Percentiles rank a stretch among this genome's conserved stretches.
Conservation (phyloP, 2,113 vertebrate genomes). For the Dasyornis broadbenti region DNA sequence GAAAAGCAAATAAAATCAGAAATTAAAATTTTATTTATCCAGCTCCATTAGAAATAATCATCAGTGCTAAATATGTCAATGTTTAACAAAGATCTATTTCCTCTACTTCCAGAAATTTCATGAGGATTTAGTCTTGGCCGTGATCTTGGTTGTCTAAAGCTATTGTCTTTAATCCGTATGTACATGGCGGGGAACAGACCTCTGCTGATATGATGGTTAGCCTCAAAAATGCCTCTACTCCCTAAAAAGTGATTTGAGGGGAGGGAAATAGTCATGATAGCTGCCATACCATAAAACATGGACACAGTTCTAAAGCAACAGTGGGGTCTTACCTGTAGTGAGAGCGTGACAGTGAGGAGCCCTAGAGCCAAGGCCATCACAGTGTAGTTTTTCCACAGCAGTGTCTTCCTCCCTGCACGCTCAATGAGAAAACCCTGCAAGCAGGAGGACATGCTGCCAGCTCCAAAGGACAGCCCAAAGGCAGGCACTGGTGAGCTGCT, state of each 20-base stretch:
- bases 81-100: background rate
- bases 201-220: background rate
- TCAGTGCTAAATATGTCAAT: background rate
- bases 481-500: background rate
- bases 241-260: background rate
- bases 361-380: slow-evolving; percentile 68
- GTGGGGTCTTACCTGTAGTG: slow-evolving; percentile 70
- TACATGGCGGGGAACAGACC: background rate
- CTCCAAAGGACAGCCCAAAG: background rate
- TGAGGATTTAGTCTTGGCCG: background rate
- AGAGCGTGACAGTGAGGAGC: slow-evolving; percentile 75
- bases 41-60: background rate
- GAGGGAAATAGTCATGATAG: background rate
- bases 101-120: background rate
- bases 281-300: background rate
- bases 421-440: slow-evolving; percentile 76
- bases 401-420: slow-evolving; percentile 64
- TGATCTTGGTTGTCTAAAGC: background rate
- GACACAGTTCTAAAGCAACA: background rate
- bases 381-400: slow-evolving; percentile 68
- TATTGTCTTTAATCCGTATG: background rate
- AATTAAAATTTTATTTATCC: background rate
- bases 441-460: background rate
- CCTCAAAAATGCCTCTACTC: background rate
- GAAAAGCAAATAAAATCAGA: background rate